These are phyloP conservation scores for Rhinolophus sinicus DNA, from an alignment of 2,113 vertebrate species.

Conservation along the genomic window DNA sequence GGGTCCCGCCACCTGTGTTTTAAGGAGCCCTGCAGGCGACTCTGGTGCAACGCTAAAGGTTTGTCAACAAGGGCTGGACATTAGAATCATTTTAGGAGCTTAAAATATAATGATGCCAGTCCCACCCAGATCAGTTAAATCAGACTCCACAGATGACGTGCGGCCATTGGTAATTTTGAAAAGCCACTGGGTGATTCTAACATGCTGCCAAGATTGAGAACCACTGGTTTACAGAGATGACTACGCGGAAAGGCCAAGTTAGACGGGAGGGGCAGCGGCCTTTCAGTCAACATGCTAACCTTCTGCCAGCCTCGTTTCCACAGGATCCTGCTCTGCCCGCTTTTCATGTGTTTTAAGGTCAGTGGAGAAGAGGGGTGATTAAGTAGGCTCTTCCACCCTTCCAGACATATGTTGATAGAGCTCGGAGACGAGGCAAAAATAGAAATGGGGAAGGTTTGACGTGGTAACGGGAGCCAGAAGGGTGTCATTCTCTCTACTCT, in stretches of 20 bases:
- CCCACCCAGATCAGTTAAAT: neutral
- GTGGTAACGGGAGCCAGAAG: neutral
- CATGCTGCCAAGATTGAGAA: no score
- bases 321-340: neutral
- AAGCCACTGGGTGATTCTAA: neutral
- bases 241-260: no score
- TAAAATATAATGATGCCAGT: neutral
- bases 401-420: neutral
- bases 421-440: neutral
- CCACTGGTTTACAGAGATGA: neutral
- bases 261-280: neutral
- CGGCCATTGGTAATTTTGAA: neutral
- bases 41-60: neutral
- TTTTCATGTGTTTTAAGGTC: neutral
- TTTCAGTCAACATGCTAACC: no score
- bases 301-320: neutral
- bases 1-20: no score
- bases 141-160: no score
- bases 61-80: neutral
- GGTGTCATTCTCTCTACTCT: neutral
- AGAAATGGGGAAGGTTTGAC: neutral
- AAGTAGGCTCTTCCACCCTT: neutral
- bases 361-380: neutral
- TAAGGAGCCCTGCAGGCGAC: no score
- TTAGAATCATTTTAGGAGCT: neutral